A percentile compares a stretch with the other conserved stretches of the same genome.
Evolutionary conservation across 2,888 invertebrate genomes (phyloP).

Genomic region (Aleiodes testaceus): DNA sequence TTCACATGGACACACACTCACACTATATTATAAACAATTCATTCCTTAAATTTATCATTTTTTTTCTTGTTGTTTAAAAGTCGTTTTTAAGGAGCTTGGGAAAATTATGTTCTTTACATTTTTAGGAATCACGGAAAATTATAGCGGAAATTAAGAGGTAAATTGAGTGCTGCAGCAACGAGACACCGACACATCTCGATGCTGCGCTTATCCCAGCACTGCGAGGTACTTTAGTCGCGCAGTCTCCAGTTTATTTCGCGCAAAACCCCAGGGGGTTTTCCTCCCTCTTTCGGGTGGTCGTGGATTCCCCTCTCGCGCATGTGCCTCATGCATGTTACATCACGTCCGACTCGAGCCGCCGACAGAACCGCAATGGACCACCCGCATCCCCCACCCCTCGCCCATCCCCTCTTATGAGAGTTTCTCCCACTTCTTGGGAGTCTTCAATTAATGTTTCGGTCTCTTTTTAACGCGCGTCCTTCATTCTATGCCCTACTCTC

Average conservation of each 20-base stretch:
- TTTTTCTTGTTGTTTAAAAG: background rate
- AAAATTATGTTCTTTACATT: no score
- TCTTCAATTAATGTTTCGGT: slow-evolving; percentile 21
- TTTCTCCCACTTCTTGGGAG: slow-evolving; percentile 31
- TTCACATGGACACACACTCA: slow-evolving; percentile 20
- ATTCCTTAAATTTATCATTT: slow-evolving; percentile 7
- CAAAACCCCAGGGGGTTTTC: slow-evolving; percentile 63
- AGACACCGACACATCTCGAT: slow-evolving; percentile 69
- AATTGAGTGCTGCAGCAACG: slow-evolving; percentile 63
- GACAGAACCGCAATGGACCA: slow-evolving; percentile 44
- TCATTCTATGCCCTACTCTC: slow-evolving; percentile 39
- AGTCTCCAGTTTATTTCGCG: slow-evolving; percentile 63
- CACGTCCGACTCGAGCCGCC: slow-evolving; percentile 26
- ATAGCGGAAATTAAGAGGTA: slow-evolving; percentile 10
- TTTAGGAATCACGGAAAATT: no score
- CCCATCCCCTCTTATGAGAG: no score
- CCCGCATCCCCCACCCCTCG: background rate
- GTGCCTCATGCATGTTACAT: slow-evolving; percentile 15
- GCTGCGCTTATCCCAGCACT: slow-evolving; percentile 69
- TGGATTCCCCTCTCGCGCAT: slow-evolving; percentile 18
- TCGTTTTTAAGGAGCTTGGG: no score
- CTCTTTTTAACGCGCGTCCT: slow-evolving; percentile 24
- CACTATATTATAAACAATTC: slow-evolving; percentile 16
- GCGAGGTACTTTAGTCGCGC: slow-evolving; percentile 70
- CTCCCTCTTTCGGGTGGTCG: no score